phyloP scores from a whole-genome alignment of 2,797 vertebrate genomes.

The Rhinella marina region DNA sequence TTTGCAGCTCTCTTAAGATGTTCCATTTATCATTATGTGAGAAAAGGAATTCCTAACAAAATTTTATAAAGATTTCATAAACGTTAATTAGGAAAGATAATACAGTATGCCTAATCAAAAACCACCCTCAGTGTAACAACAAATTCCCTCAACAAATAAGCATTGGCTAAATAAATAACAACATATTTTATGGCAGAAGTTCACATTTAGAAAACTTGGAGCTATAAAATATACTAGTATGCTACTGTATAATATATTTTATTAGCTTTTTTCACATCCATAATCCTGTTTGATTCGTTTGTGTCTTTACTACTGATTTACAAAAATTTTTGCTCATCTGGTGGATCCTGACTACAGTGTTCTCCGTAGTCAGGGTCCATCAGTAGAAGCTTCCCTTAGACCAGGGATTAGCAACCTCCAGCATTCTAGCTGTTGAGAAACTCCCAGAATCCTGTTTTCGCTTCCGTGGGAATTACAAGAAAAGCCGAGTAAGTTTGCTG shows the following conservation, averaged over 20 bases:
- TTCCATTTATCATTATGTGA: neutral
- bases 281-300: neutral
- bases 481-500: too few relatives aligned
- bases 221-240: neutral
- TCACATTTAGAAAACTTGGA: neutral
- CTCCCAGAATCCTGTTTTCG: too few relatives aligned
- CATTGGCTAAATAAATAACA: neutral
- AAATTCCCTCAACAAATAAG: neutral
- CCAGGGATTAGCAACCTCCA: too few relatives aligned
- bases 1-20: neutral
- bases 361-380: neutral
- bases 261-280: neutral
- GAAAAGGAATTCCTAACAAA: neutral
- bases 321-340: neutral
- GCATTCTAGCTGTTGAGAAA: too few relatives aligned
- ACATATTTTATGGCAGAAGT: neutral
- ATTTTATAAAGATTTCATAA: neutral
- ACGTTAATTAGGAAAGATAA: neutral
- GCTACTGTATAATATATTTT: neutral
- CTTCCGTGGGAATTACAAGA: too few relatives aligned
- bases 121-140: neutral
- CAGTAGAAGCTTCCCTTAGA: neutral
- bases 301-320: neutral
- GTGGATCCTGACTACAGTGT: neutral
- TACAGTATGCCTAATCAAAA: neutral